A percentile compares a stretch with the other conserved stretches of the same genome.
Evolutionary conservation across 2,888 invertebrate species (phyloP).

Genomic region (Pyrocoelia pectoralis): DNA sequence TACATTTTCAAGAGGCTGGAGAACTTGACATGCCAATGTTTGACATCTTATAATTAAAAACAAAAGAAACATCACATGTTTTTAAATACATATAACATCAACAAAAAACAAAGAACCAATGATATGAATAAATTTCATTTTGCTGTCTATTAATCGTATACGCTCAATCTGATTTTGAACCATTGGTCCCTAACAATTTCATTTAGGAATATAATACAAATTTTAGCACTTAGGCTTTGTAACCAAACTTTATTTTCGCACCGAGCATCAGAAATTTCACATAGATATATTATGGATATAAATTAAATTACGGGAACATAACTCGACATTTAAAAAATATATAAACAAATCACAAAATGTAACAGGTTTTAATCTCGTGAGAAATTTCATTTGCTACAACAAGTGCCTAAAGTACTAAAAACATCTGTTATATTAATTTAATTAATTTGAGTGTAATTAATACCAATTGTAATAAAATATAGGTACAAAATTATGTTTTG

Average conservation of each 20-base stretch:
- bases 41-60: conserved; percentile 3
- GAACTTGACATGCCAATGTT: background rate
- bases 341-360: conserved; percentile 21
- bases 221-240: conserved; percentile 32
- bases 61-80: conserved; percentile 17
- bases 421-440: conserved; percentile 12
- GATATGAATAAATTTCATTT: conserved; percentile 17
- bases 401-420: conserved; percentile 32
- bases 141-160: conserved; percentile 28
- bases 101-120: conserved; percentile 29
- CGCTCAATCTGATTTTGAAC: conserved; percentile 27
- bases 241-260: conserved; percentile 32
- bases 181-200: conserved; percentile 36
- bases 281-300: conserved; percentile 15
- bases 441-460: conserved; percentile 21
- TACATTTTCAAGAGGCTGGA: conserved; percentile 21
- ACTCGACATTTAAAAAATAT: conserved; percentile 15
- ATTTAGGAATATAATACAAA: conserved; percentile 5
- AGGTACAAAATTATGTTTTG: conserved; percentile 50
- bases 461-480: conserved; percentile 44
- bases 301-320: conserved; percentile 16
- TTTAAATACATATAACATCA: conserved; percentile 5
- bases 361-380: conserved; percentile 21
- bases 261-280: conserved; percentile 32
- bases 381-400: conserved; percentile 30